phyloP scores from a whole-genome alignment of 2,888 invertebrate genomes.

The Chrysolina haemoptera region DNA sequence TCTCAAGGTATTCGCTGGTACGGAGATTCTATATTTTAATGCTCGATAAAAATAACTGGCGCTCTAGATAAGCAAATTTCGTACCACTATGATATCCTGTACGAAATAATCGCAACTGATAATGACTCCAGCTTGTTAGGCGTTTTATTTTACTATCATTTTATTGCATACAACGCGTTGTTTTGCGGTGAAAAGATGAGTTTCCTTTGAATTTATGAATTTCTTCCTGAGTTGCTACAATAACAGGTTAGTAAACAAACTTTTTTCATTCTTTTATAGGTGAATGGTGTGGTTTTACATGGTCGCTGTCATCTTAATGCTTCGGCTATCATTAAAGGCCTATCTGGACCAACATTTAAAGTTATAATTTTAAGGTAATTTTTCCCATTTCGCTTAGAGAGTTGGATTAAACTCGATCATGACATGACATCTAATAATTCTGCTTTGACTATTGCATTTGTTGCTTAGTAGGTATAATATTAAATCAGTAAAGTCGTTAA shows the following conservation, averaged over 20 bases:
- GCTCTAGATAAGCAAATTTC: constrained; percentile 51
- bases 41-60: constrained; percentile 44
- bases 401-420: neutral
- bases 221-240: constrained; percentile 60
- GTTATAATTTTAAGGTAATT: constrained; percentile 87
- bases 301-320: constrained; percentile 97
- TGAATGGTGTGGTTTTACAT: constrained; percentile 94
- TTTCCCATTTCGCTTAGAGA: neutral
- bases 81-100: constrained; percentile 47
- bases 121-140: constrained; percentile 50
- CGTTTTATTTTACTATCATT: constrained; percentile 50
- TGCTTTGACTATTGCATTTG: neutral
- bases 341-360: constrained; percentile 87
- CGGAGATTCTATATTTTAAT: constrained; percentile 28
- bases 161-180: constrained; percentile 43
- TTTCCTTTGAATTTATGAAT: constrained; percentile 58
- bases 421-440: neutral
- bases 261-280: constrained; percentile 74
- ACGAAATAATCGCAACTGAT: constrained; percentile 49
- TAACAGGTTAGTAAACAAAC: constrained; percentile 59
- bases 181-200: constrained; percentile 51
- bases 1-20: constrained; percentile 22
- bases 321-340: constrained; percentile 94
- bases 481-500: neutral
- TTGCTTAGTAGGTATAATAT: neutral